Conservation (phyloP, 2,888 invertebrate species). For the Phengaris arion region DNA sequence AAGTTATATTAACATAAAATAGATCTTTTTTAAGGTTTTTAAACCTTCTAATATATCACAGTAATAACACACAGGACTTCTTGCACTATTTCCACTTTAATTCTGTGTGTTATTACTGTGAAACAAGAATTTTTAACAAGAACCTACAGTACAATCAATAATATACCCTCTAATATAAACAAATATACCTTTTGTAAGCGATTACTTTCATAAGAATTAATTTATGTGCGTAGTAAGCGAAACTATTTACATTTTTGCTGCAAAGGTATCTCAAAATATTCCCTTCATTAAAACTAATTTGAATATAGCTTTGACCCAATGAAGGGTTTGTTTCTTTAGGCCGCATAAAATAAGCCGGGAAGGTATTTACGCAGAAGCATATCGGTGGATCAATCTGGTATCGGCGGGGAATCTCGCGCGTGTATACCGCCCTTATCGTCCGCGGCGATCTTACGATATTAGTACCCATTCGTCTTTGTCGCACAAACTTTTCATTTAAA, state of each 20-base stretch:
- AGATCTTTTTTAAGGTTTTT: too few species aligned
- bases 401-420: constrained; percentile 74
- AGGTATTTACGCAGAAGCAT: constrained; percentile 77
- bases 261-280: constrained; percentile 5
- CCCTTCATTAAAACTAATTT: constrained; percentile 22
- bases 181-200: constrained; percentile 6
- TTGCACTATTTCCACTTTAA: too few species aligned
- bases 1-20: too few species aligned
- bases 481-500: constrained; percentile 77
- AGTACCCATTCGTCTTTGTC: constrained; percentile 79
- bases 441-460: constrained; percentile 72
- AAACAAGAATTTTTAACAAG: too few species aligned
- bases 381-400: constrained; percentile 75
- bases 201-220: not conserved
- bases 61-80: too few species aligned
- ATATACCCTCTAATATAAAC: constrained; percentile 50
- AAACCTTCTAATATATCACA: constrained; percentile 48
- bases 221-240: constrained; percentile 34
- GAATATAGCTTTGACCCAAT: constrained; percentile 26
- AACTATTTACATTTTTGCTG: constrained; percentile 38
- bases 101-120: too few species aligned
- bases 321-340: constrained; percentile 42
- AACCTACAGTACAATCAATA: too few species aligned
- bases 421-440: constrained; percentile 64
- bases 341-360: constrained; percentile 60